Conservation (phyloP, 2,888 invertebrate species). For the Silvanus unidentatus region DNA sequence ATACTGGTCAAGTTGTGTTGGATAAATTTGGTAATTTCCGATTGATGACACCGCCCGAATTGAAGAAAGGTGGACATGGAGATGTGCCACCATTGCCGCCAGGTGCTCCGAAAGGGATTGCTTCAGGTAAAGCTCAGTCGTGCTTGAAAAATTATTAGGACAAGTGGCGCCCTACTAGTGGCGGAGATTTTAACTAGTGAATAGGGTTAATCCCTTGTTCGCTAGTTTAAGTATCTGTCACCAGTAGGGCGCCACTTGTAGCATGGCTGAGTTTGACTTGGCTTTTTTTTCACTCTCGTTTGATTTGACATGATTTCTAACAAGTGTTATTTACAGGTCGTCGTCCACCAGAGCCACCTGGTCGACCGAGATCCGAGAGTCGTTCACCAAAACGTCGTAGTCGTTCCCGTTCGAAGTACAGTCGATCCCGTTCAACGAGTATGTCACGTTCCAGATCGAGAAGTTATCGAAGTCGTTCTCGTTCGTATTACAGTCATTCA, state of each 20-base stretch:
- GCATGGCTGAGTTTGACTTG: conserved; percentile 41
- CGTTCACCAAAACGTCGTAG: conserved; percentile 62
- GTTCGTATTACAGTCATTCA: conserved; percentile 57
- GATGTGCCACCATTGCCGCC: conserved; percentile 45
- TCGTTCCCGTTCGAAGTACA: conserved; percentile 54
- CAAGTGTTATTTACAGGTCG: conserved; percentile 23
- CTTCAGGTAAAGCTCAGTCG: conserved; percentile 23
- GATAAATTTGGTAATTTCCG: conserved; percentile 71
- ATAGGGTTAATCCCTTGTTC: no score
- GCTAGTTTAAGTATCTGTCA: no score
- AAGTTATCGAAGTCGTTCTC: conserved; percentile 49
- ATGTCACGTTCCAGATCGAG: conserved; percentile 49
- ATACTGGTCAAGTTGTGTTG: conserved; percentile 56
- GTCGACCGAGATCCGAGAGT: conserved; percentile 48
- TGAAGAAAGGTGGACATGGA: conserved; percentile 46
- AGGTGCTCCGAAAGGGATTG: conserved; percentile 37
- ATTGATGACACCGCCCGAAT: conserved; percentile 49
- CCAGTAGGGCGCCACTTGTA: no score
- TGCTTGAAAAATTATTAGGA: no score
- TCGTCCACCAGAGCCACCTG: conserved; percentile 46
- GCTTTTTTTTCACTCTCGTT: conserved; percentile 5
- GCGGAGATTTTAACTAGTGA: no score
- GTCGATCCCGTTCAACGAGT: conserved; percentile 43
- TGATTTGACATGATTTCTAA: not conserved
- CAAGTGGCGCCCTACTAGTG: no score